Conservation (phyloP, 2,797 vertebrate species). For the Thripadectes ignobilis region DNA sequence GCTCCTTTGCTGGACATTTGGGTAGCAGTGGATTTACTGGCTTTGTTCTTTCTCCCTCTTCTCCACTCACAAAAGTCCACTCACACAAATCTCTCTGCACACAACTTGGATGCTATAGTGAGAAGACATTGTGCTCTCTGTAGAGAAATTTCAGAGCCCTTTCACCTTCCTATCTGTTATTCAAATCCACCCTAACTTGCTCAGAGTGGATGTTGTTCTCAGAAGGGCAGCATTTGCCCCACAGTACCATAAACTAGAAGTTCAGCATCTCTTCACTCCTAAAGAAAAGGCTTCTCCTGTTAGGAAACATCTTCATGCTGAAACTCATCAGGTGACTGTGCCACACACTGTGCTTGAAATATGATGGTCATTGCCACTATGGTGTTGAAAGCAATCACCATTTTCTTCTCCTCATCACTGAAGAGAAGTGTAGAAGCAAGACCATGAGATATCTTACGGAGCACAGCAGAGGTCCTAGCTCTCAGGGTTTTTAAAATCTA, state of each 20-base stretch:
- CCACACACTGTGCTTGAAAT: fast-evolving
- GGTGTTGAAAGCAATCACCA: not conserved
- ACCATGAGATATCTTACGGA: not conserved
- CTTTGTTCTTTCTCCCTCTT: not conserved
- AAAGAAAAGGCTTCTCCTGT: not conserved
- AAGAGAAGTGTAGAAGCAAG: not conserved
- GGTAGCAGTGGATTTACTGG: not conserved
- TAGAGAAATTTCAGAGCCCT: not conserved
- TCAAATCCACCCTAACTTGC: not conserved
- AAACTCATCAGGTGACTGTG: not conserved
- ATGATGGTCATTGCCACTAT: not conserved
- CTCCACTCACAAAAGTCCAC: not conserved
- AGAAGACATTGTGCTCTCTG: not conserved
- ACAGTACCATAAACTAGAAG: not conserved
- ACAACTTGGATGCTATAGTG: not conserved
- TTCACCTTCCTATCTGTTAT: not conserved
- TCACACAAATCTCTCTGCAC: not conserved
- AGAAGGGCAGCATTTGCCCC: not conserved
- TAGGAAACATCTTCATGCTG: not conserved
- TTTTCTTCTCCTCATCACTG: not conserved
- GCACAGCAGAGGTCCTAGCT: not conserved
- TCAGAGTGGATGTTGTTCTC: not conserved
- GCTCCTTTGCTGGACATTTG: not conserved
- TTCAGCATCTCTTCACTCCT: not conserved
- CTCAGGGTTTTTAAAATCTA: not conserved